Evolutionary conservation across 2,113 vertebrate species (phyloP).

Genomic region (Xiphorhynchus elegans): DNA sequence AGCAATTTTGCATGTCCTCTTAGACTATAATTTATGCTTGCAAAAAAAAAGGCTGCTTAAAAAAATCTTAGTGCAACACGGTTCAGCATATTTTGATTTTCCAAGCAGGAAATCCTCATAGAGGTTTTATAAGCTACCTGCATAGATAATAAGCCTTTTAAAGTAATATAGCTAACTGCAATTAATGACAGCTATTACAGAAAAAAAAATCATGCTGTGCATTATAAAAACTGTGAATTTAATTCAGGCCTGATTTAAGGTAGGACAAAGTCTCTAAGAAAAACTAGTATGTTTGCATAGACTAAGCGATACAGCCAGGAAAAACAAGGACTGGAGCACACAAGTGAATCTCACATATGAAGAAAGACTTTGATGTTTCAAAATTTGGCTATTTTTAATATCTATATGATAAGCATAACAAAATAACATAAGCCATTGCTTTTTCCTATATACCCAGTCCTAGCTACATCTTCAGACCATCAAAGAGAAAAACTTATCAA

Average conservation of each 20-base stretch:
- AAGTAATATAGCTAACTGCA: neutral
- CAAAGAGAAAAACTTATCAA: neutral
- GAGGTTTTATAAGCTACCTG: neutral
- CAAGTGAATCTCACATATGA: neutral
- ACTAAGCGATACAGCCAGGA: neutral
- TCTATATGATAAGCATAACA: neutral
- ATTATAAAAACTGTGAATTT: neutral
- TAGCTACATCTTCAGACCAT: neutral
- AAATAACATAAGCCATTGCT: neutral
- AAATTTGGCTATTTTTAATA: neutral
- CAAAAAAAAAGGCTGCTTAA: neutral
- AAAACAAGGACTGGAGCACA: neutral
- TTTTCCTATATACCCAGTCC: neutral
- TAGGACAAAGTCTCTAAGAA: neutral
- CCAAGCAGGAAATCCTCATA: neutral
- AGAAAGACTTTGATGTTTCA: neutral
- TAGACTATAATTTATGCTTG: neutral
- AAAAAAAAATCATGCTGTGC: neutral
- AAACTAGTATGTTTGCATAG: neutral
- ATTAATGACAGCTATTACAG: neutral
- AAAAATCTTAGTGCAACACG: neutral
- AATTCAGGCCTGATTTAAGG: neutral
- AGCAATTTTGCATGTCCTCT: constrained; percentile 11
- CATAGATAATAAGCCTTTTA: neutral
- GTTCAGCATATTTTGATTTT: neutral